Base-by-base conservation (phyloP, 2,888 invertebrate species). In the Chalcis sispes region DNA sequence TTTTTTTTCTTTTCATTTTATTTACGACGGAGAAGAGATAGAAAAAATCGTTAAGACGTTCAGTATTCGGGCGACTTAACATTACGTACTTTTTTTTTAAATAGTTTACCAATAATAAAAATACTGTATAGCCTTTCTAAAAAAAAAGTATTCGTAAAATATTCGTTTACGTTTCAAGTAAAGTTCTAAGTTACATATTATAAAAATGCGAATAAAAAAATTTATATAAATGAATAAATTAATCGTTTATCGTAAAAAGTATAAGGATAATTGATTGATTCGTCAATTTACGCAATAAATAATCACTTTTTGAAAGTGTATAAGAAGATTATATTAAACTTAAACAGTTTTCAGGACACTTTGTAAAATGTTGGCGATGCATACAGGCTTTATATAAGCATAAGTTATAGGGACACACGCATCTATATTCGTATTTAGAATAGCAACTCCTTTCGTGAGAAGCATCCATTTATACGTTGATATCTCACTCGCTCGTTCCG, bases 401-500 rank as follows among this genome's bases (percentile, higher is more conserved):
- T 18, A 0, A n/a, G 36, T 29, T 27, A 25, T 69, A 71, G 59
- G 25, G 10, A 20, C 15, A 42, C 42, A 13, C 15, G 20, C 13
- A 42, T 13, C 8, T 54, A 29, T 56, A 29, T 64, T 5, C 25
- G 48, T 32, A 32, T 71, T 62, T 54, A 61, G 40, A 29, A 56
- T 3, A 40, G 32, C 10, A 40, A 56, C 56, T 72, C 79, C 74
- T 81, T 77, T 77, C 78, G 76, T 80, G 59, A 61, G 79, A 80
- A 83, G 79, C 80, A 81, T 82, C n/a, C 81, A 77, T 69, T 77
- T 74, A 77, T 65, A 61, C 70, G 27, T 78, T 84, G 82, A 84
- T 82, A 84, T 83, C 84, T 85, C 81, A 83, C 82, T 84, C 77
- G 79, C 75, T 77, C 79, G 71, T 79, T 75, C 52, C 72, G 77